phyloP scores from a whole-genome alignment of 53 echinoderm and acorn worm species.

The Holothuria scabra region DNA sequence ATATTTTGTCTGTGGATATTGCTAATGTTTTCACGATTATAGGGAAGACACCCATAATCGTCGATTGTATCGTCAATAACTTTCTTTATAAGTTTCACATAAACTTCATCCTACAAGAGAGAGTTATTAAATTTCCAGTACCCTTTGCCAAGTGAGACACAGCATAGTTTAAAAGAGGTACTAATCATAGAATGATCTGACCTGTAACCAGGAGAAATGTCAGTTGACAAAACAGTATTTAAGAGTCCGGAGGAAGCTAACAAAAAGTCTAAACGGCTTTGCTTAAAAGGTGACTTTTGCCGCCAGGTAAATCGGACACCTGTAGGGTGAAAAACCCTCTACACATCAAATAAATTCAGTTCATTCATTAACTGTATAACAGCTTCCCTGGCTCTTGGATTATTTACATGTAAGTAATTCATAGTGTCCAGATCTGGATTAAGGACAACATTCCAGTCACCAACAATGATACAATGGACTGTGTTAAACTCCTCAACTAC shows the following conservation, averaged over 20 bases:
- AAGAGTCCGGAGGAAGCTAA: slow-evolving; percentile 14
- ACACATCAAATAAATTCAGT: slow-evolving; percentile 31
- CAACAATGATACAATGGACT: slow-evolving; percentile 13
- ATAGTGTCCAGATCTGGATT: not conserved
- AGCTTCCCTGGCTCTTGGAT: slow-evolving; percentile 9
- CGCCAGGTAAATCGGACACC: too few relatives aligned
- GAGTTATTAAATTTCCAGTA: slow-evolving; percentile 25
- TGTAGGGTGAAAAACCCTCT: too few relatives aligned
- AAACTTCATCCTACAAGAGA: not conserved
- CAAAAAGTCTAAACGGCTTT: slow-evolving; percentile 28
- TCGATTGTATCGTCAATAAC: not conserved
- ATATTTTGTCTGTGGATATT: too few relatives aligned
- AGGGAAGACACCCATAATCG: not conserved
- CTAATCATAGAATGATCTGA: slow-evolving; percentile 13
- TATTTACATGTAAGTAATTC: slow-evolving; percentile 30
- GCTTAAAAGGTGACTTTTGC: slow-evolving; percentile 18
- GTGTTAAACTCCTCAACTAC: slow-evolving; percentile 2
- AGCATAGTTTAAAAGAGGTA: slow-evolving; percentile 6
- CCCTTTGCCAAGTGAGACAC: not conserved
- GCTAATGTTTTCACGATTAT: not conserved
- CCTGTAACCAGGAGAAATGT: slow-evolving; percentile 18
- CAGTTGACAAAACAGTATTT: not conserved
- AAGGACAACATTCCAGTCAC: slow-evolving; percentile 35
- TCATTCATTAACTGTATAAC: slow-evolving; percentile 17
- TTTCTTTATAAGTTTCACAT: not conserved